Evolutionary conservation across 1,140 invertebrate genomes (phyloP).

Genomic region (Paracyclopina nana): DNA sequence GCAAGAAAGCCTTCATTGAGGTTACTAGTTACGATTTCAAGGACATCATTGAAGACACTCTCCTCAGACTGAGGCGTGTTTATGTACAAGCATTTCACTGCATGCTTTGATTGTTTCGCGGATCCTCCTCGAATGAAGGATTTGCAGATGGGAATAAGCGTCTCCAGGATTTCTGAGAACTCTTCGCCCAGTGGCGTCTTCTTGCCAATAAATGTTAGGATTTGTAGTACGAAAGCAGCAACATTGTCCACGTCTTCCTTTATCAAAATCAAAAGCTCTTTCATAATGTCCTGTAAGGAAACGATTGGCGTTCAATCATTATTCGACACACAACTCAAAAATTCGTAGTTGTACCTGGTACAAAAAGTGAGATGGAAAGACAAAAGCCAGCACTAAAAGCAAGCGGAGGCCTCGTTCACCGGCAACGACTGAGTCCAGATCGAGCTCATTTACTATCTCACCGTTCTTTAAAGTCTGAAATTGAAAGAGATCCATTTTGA

Average conservation of each 20-base stretch:
- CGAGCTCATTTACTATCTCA: slow-evolving; percentile 44
- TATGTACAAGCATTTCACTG: slow-evolving; percentile 70
- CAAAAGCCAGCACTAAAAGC: slow-evolving; percentile 60
- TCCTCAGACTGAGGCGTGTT: slow-evolving; percentile 42
- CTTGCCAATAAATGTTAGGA: slow-evolving; percentile 68
- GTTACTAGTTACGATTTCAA: slow-evolving; percentile 35
- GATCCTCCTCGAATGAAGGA: slow-evolving; percentile 66
- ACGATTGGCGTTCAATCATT: too few relatives aligned
- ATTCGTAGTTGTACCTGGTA: too few relatives aligned
- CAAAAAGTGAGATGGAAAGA: slow-evolving; percentile 79
- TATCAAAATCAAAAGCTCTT: slow-evolving; percentile 53
- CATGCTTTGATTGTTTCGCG: slow-evolving; percentile 87
- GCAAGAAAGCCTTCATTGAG: slow-evolving; percentile 6
- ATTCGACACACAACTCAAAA: too few relatives aligned
- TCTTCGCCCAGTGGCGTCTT: slow-evolving; percentile 56
- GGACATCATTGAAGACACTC: slow-evolving; percentile 59
- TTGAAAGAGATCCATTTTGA: too few relatives aligned
- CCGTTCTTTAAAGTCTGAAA: slow-evolving; percentile 27
- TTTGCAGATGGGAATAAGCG: slow-evolving; percentile 61
- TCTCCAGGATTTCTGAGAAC: slow-evolving; percentile 43
- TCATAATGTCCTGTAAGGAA: slow-evolving; percentile 59
- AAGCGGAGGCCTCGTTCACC: slow-evolving; percentile 60
- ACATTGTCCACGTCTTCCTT: slow-evolving; percentile 51
- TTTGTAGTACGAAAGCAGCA: slow-evolving; percentile 54
- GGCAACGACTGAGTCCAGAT: slow-evolving; percentile 51